phyloP scores from a whole-genome alignment of 2,888 invertebrate genomes.

The Agonum fuliginosum region DNA sequence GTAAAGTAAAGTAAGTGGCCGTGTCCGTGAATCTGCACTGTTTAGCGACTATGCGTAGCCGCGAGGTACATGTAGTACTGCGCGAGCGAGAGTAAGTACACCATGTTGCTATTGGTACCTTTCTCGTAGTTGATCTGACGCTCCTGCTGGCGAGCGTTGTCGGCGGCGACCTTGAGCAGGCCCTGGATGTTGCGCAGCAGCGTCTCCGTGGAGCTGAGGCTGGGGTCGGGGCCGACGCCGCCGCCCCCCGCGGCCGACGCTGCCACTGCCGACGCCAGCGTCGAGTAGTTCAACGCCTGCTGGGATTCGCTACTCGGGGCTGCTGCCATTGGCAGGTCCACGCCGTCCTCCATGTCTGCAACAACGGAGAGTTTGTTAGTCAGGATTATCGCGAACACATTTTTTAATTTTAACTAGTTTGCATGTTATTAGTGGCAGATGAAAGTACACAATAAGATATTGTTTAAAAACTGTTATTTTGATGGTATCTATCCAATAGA shows the following conservation, averaged over 20 bases:
- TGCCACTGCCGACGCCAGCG: slow-evolving; percentile 80
- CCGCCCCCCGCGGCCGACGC: slow-evolving; percentile 74
- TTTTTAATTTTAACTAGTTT: too few relatives aligned
- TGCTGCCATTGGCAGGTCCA: slow-evolving; percentile 80
- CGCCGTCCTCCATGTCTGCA: slow-evolving; percentile 85
- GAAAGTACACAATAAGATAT: neutral
- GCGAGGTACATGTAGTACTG: slow-evolving; percentile 73
- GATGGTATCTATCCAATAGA: too few relatives aligned
- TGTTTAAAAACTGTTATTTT: too few relatives aligned
- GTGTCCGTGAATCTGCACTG: slow-evolving; percentile 52
- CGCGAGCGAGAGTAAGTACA: slow-evolving; percentile 72
- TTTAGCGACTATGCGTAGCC: slow-evolving; percentile 72
- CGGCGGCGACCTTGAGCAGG: slow-evolving; percentile 96
- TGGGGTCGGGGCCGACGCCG: slow-evolving; percentile 75
- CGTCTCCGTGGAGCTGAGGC: slow-evolving; percentile 92
- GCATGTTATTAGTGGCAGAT: too few relatives aligned
- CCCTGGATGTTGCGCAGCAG: slow-evolving; percentile 96
- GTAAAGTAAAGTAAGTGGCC: neutral
- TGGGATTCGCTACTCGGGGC: slow-evolving; percentile 74
- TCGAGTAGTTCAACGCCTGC: slow-evolving; percentile 89
- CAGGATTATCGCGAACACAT: too few relatives aligned
- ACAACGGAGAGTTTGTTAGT: too few relatives aligned
- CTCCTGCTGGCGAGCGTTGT: slow-evolving; percentile 97
- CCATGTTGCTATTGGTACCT: slow-evolving; percentile 82
- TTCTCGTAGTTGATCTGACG: slow-evolving; percentile 97